These are phyloP conservation scores for Rhinogobio ventralis DNA, from an alignment of 2,797 vertebrate species.

Conservation along the genomic window DNA sequence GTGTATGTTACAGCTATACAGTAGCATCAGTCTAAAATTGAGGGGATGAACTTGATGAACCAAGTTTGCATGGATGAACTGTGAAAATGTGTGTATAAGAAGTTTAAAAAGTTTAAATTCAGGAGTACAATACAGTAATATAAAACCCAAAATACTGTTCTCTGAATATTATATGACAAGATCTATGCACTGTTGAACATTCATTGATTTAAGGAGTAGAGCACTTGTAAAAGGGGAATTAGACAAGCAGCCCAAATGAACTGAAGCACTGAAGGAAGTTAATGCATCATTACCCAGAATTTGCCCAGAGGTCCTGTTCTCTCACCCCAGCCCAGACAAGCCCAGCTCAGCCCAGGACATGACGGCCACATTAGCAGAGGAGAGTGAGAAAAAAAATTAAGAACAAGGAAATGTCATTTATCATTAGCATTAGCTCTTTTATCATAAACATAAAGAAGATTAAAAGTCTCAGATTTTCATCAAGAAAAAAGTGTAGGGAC, in stretches of 20 bases:
- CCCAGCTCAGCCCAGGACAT: neutral
- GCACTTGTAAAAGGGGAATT: slow-evolving; percentile 14
- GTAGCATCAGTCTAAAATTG: neutral
- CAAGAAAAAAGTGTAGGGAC: neutral
- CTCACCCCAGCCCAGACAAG: neutral
- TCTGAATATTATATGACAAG: slow-evolving; percentile 6
- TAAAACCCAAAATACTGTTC: slow-evolving; percentile 1
- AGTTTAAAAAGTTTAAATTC: too few species aligned
- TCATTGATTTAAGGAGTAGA: slow-evolving; percentile 28
- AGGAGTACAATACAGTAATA: neutral
- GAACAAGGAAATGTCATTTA: neutral
- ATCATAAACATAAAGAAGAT: neutral
- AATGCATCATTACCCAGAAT: slow-evolving; percentile 35
- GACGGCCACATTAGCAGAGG: slow-evolving; percentile 5
- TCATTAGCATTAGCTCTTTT: neutral
- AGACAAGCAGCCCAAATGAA: neutral
- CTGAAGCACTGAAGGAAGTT: slow-evolving; percentile 24
- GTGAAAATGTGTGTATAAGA: neutral
- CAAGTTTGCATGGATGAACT: neutral
- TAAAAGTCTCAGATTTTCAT: too few species aligned
- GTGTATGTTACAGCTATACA: neutral
- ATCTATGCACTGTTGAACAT: slow-evolving; percentile 3
- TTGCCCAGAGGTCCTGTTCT: slow-evolving; percentile 7
- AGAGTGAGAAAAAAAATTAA: neutral
- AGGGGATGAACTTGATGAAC: neutral